Conservation (phyloP, 2,888 invertebrate species). For the Melanchra persicariae region DNA sequence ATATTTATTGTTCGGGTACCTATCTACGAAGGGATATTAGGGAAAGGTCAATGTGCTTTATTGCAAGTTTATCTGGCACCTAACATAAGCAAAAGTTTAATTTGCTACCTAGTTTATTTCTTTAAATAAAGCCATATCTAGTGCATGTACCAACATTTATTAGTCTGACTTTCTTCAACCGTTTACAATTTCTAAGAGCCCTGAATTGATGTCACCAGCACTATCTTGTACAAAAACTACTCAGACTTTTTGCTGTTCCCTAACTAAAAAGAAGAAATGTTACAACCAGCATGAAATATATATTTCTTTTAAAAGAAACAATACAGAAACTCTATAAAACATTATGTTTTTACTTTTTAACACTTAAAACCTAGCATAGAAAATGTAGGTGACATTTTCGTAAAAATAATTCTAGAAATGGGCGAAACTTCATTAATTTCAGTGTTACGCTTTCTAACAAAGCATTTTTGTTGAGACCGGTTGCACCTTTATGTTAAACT, state of each 20-base stretch:
- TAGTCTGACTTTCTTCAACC: background rate
- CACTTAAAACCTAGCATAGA: conserved; percentile 40
- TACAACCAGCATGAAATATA: conserved; percentile 30
- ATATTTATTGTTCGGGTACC: no score
- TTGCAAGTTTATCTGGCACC: no score
- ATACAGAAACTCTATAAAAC: conserved; percentile 31
- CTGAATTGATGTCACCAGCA: conserved; percentile 32
- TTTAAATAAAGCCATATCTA: background rate
- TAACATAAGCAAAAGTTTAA: background rate
- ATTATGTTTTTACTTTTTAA: conserved; percentile 38
- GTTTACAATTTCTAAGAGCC: background rate
- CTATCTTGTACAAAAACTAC: conserved; percentile 25
- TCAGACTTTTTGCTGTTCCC: conserved; percentile 20
- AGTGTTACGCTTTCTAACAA: conserved; percentile 38
- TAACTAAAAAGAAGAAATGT: conserved; percentile 25
- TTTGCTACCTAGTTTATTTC: background rate
- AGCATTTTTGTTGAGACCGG: conserved; percentile 33
- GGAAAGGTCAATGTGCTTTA: no score
- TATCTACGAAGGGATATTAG: no score
- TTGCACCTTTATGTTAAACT: conserved; percentile 33
- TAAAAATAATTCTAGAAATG: conserved; percentile 53
- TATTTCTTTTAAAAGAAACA: conserved; percentile 38
- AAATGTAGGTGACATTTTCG: conserved; percentile 52
- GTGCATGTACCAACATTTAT: background rate
- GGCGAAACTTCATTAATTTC: conserved; percentile 55